phyloP scores from a whole-genome alignment of 2,888 invertebrate genomes.

The Ormyrus rosae region DNA sequence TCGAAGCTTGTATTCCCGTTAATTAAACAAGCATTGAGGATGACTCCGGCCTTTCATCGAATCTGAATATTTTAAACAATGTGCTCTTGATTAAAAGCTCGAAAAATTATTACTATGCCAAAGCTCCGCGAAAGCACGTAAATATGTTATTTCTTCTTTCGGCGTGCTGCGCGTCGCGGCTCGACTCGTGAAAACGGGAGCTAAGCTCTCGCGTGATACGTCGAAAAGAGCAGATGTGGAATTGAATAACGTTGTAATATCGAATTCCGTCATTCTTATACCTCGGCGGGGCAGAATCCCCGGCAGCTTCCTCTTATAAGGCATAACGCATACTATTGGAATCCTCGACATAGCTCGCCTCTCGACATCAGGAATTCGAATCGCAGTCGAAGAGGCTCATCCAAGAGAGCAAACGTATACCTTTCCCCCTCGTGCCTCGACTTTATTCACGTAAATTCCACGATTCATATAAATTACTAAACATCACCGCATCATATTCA shows the following conservation, averaged over 20 bases:
- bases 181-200: not conserved
- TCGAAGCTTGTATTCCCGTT: conserved; percentile 6
- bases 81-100: not conserved
- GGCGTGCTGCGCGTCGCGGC: too few relatives aligned
- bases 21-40: conserved; percentile 15
- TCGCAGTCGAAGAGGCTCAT: conserved; percentile 32
- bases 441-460: conserved; percentile 47
- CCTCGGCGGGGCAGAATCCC: conserved; percentile 54
- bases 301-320: conserved; percentile 53
- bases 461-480: conserved; percentile 17
- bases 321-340: conserved; percentile 65
- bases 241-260: conserved; percentile 71
- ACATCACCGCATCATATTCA: conserved; percentile 61
- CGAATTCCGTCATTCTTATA: conserved; percentile 67
- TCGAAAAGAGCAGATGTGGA: conserved; percentile 62
- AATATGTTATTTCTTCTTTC: too few relatives aligned
- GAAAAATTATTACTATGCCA: not conserved
- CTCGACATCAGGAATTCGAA: conserved; percentile 42
- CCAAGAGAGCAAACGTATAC: conserved; percentile 19
- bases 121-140: too few relatives aligned
- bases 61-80: too few relatives aligned
- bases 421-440: conserved; percentile 21
- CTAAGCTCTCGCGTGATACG: not conserved
- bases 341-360: conserved; percentile 57
- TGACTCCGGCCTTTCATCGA: not conserved